Base-by-base conservation (phyloP, 2,113 vertebrate genomes). In the Syrmaticus mikado region DNA sequence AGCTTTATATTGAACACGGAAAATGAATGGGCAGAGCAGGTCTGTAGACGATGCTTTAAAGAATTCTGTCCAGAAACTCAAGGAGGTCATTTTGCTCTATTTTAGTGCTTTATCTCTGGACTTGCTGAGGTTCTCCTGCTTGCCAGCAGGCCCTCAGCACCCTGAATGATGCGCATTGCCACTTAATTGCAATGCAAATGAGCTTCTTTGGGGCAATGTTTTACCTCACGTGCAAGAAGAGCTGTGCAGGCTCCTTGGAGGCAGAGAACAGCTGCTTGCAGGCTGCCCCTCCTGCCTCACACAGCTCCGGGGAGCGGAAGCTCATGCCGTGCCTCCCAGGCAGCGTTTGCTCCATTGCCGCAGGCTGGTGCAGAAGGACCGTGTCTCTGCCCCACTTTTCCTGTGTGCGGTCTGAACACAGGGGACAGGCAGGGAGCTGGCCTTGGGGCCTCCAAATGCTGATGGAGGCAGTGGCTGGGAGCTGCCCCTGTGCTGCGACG, bases 401-500 rank as follows among this genome's bases (percentile, higher is more conserved):
- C 13, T 2, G 1, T n/a, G 40, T 32, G 18, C 27, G 52, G 32
- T 61, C 43, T 67, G 38, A 75, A 46, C 0, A 5, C 10, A 68
- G 6, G 20, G 62, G 30, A 45, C 16, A 55, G 73, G 55, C 21
- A 77, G 30, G 20, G 58, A 73, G 66, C 5, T 14, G 8, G 30
- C 46, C 65, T 22, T 74, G 61, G 46, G 34, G 28, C 60, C 46
- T 27, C 9, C 57, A 61, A 43, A 52, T 1, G 1, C 5, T 13
- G 22, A 8, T 24, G 0, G 5, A 7, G 3, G 7, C 18, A 41
- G 34, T 12, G 62, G 8, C 10, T 80, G 78, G 48, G 62, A 36
- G 18, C 18, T 27, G 30, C 14, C 24, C 21, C 4, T 5, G 30
- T n/a, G 32, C 32, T 25, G 5, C 3, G 43, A 72, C 2, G 0